Base-by-base conservation (phyloP, 1,140 invertebrate species). In the Sipha flava region DNA sequence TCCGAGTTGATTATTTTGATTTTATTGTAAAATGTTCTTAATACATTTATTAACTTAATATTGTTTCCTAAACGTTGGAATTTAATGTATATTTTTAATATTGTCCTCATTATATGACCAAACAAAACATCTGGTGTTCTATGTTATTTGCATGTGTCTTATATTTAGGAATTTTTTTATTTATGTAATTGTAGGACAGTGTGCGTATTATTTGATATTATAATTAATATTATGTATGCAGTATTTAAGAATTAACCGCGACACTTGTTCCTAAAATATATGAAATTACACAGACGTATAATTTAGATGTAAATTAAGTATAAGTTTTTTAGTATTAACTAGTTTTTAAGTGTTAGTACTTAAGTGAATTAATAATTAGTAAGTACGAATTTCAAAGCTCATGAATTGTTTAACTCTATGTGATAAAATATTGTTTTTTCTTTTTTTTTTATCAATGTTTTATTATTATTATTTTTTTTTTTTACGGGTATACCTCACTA, bases 141-240 rank as follows among this genome's bases (percentile, higher is more conserved):
- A 77, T 77, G 31, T 59, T 77, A 59, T 77, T 43, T 57, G 49
- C 73, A 77, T 77, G 73, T 77, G 49, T 40, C 73, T 54, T 37
- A 59, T 77, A 34, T 77, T 77, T 43, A 77, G 47, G 49, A 47
- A 70, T 70, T 18, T 16, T 70, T 64, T 57, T 40, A 59, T 57
- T 75, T 77, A 49, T 75, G 29, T 77, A 77, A 77, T 77, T 59
- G 49, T 77, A 77, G 73, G 52, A 77, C 73, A 77, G 73, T 77
- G 73, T 57, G 73, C 73, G 73, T 77, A 77, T 77, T 77, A 59
- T 77, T 77, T 77, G 57, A 77, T 77, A 26, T 77, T 59, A 77
- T 77, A 77, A n/a, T 77, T 77, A 77, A 57, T 77, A 77, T 77
- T 57, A 77, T 77, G 73, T 77, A 77, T 77, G 52, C 73, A 77